Base-by-base conservation (phyloP, 2,113 vertebrate species). In the Heteronetta atricapilla region DNA sequence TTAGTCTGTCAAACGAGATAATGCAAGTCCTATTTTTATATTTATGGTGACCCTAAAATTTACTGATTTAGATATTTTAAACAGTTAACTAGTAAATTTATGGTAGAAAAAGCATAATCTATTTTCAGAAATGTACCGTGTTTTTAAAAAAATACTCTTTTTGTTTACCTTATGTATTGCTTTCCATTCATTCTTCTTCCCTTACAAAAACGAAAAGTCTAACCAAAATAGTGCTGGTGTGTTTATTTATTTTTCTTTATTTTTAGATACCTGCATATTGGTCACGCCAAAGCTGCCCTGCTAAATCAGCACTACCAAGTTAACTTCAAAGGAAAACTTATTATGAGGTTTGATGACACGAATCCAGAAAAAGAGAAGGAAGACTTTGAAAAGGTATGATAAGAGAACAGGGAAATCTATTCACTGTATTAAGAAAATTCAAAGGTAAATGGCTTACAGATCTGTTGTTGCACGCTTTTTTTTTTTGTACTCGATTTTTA, bases 321-420 rank as follows among this genome's bases (percentile, higher is more conserved):
- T 93, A 99, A 98, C 88, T 99, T 99, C 91, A 99, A 99, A 97
- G 99, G 99, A 95, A 99, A 99, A 94, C 98, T 99, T 68, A 99
- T 99, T 97, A 99, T 99, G 99, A 99, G 99, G 90, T 99, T 99
- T 86, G 99, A 99, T 91, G 99, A 99, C 98, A 99, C 99, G 95
- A 99, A 99, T 97, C 99, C 99, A 2, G 99, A 99, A 97, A 99
- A 99, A 97, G 99, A 99, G 91, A 99, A 99, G 97, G 99, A 99
- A 97, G 99, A 99, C 97, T 99, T 99, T 98, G 99, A 99, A 98
- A 99, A 99, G 99, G 99, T 99, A 95, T 92, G 63, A 28, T 91
- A 82, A 95, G 84, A 92, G 68, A 75, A 50, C 77, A 95, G 70
- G 87, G 80, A 96, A 95, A 92, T 62, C 48, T 22, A 55, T 79